A percentile compares a stretch with the other conserved stretches of the same genome.
Evolutionary conservation across 2,797 vertebrate genomes (phyloP).

Genomic region (Sebastiscus tertius): DNA sequence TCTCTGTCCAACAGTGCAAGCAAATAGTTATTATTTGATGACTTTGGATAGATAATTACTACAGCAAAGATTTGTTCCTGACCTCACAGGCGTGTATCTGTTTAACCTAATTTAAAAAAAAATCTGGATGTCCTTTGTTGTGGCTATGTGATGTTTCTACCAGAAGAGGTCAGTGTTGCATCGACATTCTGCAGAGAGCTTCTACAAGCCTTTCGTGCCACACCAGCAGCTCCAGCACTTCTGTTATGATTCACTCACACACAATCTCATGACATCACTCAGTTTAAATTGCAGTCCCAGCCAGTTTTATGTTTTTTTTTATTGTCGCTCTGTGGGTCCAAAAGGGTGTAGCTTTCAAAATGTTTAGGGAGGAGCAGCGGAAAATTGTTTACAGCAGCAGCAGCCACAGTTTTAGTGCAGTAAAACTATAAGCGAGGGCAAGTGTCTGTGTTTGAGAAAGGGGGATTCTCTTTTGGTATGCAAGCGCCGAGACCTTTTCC

Average conservation of each 20-base stretch:
- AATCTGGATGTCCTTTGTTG: slow-evolving; percentile 14
- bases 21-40: not conserved
- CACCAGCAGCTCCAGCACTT: slow-evolving; percentile 22
- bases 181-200: slow-evolving; percentile 20
- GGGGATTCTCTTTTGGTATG: slow-evolving; percentile 61
- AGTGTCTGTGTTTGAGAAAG: slow-evolving; percentile 27
- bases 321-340: slow-evolving; percentile 13
- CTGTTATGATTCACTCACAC: slow-evolving; percentile 39
- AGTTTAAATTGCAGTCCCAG: slow-evolving; percentile 33
- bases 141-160: slow-evolving; percentile 45
- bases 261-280: slow-evolving; percentile 37
- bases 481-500: slow-evolving; percentile 64
- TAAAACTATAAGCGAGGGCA: slow-evolving; percentile 2
- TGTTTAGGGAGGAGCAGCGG: slow-evolving; percentile 25
- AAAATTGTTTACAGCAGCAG: slow-evolving; percentile 26
- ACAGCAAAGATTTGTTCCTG: not conserved
- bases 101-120: slow-evolving; percentile 7
- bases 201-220: not conserved
- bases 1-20: not conserved
- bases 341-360: slow-evolving; percentile 38
- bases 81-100: not conserved
- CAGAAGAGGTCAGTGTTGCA: slow-evolving; percentile 83
- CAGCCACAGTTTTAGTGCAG: slow-evolving; percentile 10
- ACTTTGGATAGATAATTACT: not conserved
- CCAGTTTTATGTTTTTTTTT: slow-evolving; percentile 5